Conservation (phyloP, 2,888 invertebrate species). For the Agriopis marginaria region DNA sequence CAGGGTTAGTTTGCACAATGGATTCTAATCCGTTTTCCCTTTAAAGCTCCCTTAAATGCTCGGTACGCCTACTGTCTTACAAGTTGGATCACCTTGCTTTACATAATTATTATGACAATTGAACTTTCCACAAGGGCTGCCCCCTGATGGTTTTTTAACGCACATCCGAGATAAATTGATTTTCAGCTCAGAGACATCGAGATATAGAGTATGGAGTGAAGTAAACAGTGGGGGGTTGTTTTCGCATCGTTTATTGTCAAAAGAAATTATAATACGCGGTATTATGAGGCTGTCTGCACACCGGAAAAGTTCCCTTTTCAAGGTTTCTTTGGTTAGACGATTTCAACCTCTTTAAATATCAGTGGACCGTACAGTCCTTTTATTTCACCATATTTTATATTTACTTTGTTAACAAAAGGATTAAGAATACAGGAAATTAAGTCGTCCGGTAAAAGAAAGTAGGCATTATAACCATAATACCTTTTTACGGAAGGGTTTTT, state of each 20-base stretch:
- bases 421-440: slow-evolving; percentile 27
- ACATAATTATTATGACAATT: slow-evolving; percentile 12
- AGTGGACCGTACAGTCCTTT: slow-evolving; percentile 25
- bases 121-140: not conserved
- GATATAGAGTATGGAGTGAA: not conserved
- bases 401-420: slow-evolving; percentile 30
- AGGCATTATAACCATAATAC: slow-evolving; percentile 8
- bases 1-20: slow-evolving; percentile 17
- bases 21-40: slow-evolving; percentile 9
- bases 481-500: slow-evolving; percentile 1
- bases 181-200: slow-evolving; percentile 2
- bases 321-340: slow-evolving; percentile 27
- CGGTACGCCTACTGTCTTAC: slow-evolving; percentile 19
- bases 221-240: not conserved
- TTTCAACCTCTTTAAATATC: slow-evolving; percentile 30
- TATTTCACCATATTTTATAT: slow-evolving; percentile 25
- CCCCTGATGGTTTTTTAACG: slow-evolving; percentile 11
- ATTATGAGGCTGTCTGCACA: slow-evolving; percentile 26
- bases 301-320: slow-evolving; percentile 28
- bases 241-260: slow-evolving; percentile 15
- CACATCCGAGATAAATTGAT: slow-evolving; percentile 10
- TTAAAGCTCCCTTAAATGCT: slow-evolving; percentile 17
- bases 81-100: slow-evolving; percentile 23
- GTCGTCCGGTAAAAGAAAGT: slow-evolving; percentile 17
- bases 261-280: slow-evolving; percentile 16